These are phyloP conservation scores for Lanius collurio DNA, from an alignment of 2,113 vertebrate genomes.

Conservation along the genomic window DNA sequence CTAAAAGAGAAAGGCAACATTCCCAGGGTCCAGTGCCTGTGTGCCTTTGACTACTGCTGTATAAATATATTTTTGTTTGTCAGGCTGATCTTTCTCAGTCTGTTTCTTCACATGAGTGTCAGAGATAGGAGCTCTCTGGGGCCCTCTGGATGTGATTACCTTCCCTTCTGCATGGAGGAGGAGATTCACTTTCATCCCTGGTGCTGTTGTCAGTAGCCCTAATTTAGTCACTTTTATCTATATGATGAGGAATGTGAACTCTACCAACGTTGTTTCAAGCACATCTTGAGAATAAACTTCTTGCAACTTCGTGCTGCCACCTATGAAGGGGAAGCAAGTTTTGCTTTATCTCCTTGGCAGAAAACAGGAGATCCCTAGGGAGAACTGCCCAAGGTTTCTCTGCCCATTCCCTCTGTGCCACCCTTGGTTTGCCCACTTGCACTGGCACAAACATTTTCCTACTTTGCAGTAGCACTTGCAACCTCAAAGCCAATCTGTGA, in stretches of 20 bases:
- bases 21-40: not conserved
- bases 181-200: not conserved
- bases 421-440: not conserved
- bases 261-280: not conserved
- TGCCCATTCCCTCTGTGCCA: not conserved
- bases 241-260: not conserved
- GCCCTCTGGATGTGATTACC: not conserved
- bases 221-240: not conserved
- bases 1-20: not conserved
- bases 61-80: slow-evolving; percentile 12
- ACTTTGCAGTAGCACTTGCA: not conserved
- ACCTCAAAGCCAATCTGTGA: not conserved
- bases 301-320: not conserved
- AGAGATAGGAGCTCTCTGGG: slow-evolving; percentile 3
- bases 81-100: slow-evolving; percentile 6
- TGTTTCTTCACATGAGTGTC: not conserved
- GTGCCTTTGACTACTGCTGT: not conserved
- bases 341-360: not conserved
- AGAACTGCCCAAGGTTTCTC: not conserved
- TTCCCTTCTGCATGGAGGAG: not conserved
- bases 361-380: not conserved
- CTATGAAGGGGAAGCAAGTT: not conserved
- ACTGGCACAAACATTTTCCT: not conserved
- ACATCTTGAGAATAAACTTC: not conserved
- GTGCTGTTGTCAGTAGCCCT: not conserved